Evolutionary conservation across 2,797 vertebrate species (phyloP).

Genomic region (Oreortyx pictus): DNA sequence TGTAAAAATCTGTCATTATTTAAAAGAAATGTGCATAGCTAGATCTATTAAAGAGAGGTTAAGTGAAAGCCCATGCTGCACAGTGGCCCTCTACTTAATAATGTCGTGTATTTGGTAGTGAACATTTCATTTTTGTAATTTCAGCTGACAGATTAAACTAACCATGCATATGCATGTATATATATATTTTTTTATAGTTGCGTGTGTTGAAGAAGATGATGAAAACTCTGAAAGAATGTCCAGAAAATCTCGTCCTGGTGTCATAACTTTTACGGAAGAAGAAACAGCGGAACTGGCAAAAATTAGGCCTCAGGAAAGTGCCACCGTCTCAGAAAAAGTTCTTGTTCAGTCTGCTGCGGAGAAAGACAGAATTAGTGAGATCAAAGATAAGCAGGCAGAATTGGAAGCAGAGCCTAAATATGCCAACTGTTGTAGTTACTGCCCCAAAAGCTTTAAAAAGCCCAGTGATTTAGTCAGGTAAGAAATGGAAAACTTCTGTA

Average conservation of each 20-base stretch:
- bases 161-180: background rate
- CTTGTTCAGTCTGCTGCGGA: slow-evolving; percentile 96
- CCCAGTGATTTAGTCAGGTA: slow-evolving; percentile 98
- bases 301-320: slow-evolving; percentile 90
- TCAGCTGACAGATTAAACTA: background rate
- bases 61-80: background rate
- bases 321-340: slow-evolving; percentile 95
- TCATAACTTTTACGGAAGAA: slow-evolving; percentile 97
- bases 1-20: background rate
- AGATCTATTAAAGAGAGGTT: background rate
- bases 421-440: slow-evolving; percentile 93
- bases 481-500: background rate
- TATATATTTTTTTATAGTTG: slow-evolving; percentile 16
- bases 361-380: slow-evolving; percentile 96
- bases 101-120: background rate
- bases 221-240: slow-evolving; percentile 82
- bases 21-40: background rate
- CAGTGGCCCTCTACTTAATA: background rate
- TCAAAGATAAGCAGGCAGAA: slow-evolving; percentile 93
- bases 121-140: background rate
- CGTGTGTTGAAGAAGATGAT: slow-evolving; percentile 81
- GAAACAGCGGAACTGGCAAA: slow-evolving; percentile 95
- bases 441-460: slow-evolving; percentile 99
- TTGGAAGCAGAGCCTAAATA: slow-evolving; percentile 94
- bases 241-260: slow-evolving; percentile 88